Evolutionary conservation across 2,888 invertebrate species (phyloP).

Genomic region (Helobdella robusta): DNA sequence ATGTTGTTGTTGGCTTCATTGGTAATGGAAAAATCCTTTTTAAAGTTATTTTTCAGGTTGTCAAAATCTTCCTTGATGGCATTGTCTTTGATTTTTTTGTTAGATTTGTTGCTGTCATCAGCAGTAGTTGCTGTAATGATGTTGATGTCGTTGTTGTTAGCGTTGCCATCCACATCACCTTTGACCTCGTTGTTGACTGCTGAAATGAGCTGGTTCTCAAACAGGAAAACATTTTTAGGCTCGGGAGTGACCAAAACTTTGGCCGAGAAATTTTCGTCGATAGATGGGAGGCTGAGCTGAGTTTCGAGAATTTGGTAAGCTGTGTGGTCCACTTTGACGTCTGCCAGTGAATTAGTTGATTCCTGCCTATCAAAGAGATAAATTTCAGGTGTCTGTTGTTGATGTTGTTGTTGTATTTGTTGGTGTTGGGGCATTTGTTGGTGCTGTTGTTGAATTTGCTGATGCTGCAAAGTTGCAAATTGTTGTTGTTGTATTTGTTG

Average conservation of each 20-base stretch:
- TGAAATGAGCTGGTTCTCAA: too few species aligned
- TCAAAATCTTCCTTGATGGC: not conserved
- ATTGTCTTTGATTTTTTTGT: not conserved
- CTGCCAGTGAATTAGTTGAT: not conserved
- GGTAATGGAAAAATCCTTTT: not conserved
- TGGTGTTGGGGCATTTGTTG: not conserved
- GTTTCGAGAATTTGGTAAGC: too few species aligned
- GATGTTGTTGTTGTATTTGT: constrained; percentile 1
- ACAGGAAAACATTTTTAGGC: too few species aligned
- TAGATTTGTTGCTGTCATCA: not conserved
- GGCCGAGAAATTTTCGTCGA: too few species aligned
- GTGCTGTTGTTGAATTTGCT: not conserved
- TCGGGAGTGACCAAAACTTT: too few species aligned
- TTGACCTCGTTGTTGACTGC: not conserved
- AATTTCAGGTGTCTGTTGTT: not conserved
- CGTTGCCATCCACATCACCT: constrained; percentile 4
- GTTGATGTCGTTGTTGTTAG: not conserved
- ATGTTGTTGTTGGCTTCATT: not conserved
- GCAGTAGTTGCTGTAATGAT: not conserved
- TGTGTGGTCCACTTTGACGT: constrained; percentile 3
- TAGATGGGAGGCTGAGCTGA: too few species aligned
- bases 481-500: not conserved
- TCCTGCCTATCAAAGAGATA: constrained; percentile 12
- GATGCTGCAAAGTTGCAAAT: not conserved
- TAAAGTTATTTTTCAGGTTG: not conserved